Conservation (phyloP, 2,888 invertebrate genomes). For the Cecidostiba fungosa region DNA sequence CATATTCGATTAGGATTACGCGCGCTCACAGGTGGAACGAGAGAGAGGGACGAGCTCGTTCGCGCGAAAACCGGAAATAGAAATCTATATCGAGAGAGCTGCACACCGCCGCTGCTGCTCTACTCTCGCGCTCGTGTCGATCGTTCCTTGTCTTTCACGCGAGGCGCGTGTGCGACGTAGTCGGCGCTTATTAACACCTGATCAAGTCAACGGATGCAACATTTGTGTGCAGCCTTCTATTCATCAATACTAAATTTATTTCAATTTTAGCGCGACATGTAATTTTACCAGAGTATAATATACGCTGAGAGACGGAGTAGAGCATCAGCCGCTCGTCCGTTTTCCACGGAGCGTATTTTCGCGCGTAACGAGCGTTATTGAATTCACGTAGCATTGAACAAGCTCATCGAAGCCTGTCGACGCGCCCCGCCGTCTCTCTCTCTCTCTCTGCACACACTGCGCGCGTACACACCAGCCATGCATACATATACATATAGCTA, state of each 20-base stretch:
- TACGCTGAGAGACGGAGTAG: background rate
- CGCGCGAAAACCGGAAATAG: constrained; percentile 62
- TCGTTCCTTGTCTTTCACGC: background rate
- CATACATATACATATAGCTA: background rate
- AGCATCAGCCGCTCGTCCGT: background rate
- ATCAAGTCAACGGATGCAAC: no score
- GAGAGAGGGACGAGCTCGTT: background rate
- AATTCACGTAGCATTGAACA: constrained; percentile 70
- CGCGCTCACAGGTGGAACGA: constrained; percentile 54
- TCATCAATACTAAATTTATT: no score
- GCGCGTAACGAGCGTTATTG: constrained; percentile 60
- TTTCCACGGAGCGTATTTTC: constrained; percentile 42
- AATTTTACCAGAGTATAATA: background rate
- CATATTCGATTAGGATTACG: constrained; percentile 64
- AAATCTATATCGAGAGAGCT: constrained; percentile 65
- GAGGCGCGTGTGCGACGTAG: no score
- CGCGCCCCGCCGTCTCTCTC: constrained; percentile 62
- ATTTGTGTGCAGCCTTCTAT: no score
- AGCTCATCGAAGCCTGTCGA: constrained; percentile 75
- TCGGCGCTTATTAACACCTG: no score
- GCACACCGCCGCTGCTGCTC: no score
- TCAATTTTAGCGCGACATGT: background rate
- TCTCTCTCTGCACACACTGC: background rate
- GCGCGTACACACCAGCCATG: background rate
- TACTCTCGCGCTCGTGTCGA: background rate